Conservation (phyloP, 2,888 invertebrate genomes). For the Caenorhabditis sp. region DNA sequence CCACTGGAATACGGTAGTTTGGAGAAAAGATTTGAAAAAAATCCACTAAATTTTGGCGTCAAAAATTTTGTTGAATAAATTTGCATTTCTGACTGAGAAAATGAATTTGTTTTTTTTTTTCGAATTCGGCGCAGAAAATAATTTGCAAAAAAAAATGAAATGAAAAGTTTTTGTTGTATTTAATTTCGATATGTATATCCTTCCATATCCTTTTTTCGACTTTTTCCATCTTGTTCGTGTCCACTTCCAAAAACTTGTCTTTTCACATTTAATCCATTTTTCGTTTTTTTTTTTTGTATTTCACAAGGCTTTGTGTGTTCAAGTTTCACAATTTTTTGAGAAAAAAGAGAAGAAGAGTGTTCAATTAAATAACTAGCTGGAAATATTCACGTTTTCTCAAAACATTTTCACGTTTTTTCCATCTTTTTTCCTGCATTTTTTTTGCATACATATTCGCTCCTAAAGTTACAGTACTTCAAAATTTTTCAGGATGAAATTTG, state of each 20-base stretch:
- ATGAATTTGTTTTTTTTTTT: background rate
- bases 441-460: too few relatives aligned
- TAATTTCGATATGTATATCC: too few relatives aligned
- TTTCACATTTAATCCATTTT: constrained; percentile 2
- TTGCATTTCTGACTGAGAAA: background rate
- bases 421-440: too few relatives aligned
- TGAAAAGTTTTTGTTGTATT: too few relatives aligned
- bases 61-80: background rate
- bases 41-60: background rate
- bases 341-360: background rate
- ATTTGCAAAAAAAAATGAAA: too few relatives aligned
- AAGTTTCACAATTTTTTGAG: background rate
- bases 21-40: background rate
- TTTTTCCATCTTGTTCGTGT: constrained; percentile 1
- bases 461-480: too few relatives aligned
- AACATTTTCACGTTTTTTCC: too few relatives aligned
- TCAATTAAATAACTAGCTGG: background rate
- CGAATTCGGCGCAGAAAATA: too few relatives aligned
- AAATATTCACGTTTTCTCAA: background rate
- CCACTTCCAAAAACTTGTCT: constrained; percentile 3
- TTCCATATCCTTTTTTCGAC: constrained; percentile 7
- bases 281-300: constrained; percentile 9
- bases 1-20: background rate
- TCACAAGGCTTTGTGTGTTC: constrained; percentile 1
- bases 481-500: too few relatives aligned